Conservation (phyloP, 2,888 invertebrate genomes). For the Mesorhabditis belari region DNA sequence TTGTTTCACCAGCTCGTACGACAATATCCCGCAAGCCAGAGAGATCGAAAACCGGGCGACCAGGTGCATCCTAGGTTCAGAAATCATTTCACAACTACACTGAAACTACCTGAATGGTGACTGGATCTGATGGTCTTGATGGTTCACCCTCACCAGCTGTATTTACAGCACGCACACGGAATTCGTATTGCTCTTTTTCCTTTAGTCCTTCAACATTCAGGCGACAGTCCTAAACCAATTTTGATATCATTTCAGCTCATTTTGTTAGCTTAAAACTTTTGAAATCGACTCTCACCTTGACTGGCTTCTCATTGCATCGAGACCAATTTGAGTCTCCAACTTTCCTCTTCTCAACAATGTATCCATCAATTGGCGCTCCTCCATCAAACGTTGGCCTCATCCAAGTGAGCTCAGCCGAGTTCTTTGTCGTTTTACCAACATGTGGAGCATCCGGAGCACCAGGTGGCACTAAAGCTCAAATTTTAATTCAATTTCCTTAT, state of each 20-base stretch:
- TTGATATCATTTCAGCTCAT: neutral
- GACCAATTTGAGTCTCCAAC: constrained; percentile 74
- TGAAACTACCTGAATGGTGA: constrained; percentile 78
- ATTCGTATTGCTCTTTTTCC: constrained; percentile 85
- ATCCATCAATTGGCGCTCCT: constrained; percentile 61
- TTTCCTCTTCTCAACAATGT: constrained; percentile 50
- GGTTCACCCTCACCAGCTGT: constrained; percentile 95
- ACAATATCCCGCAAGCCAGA: constrained; percentile 88
- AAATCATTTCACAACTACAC: too few relatives aligned
- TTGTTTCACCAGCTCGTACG: constrained; percentile 93
- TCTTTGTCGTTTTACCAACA: constrained; percentile 51
- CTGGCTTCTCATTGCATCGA: constrained; percentile 68
- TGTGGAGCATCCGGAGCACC: constrained; percentile 51
- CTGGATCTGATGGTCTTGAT: constrained; percentile 85
- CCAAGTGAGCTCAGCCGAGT: constrained; percentile 55
- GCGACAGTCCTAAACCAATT: too few relatives aligned
- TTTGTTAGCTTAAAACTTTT: neutral
- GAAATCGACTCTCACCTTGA: constrained; percentile 3
- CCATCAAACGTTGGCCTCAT: constrained; percentile 58
- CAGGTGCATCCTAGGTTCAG: too few relatives aligned
- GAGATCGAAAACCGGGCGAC: constrained; percentile 90
- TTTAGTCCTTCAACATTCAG: constrained; percentile 75
- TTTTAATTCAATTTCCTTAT: too few relatives aligned
- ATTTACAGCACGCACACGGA: constrained; percentile 77
- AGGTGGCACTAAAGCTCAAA: constrained; percentile 26